Evolutionary conservation across 2,113 vertebrate genomes (phyloP).

Genomic region (Mus spicilegus): DNA sequence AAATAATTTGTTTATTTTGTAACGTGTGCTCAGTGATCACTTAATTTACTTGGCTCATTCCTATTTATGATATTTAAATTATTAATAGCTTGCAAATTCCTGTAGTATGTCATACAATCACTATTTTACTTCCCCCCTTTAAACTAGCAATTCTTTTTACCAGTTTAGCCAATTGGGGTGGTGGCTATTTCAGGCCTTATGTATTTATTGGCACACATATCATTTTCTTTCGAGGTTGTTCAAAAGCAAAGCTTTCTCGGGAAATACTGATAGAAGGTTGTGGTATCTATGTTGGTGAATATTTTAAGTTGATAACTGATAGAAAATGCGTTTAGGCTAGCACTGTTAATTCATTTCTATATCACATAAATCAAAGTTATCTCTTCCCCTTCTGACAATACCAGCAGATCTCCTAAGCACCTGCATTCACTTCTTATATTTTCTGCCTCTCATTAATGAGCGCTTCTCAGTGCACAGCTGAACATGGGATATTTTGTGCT

Average conservation of each 20-base stretch:
- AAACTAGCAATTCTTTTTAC: not conserved
- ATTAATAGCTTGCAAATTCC: not conserved
- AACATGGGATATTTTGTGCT: slow-evolving; percentile 60
- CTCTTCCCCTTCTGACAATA: slow-evolving; percentile 54
- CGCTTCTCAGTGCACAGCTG: slow-evolving; percentile 15
- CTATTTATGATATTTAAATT: slow-evolving; percentile 49
- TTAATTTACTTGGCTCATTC: not conserved
- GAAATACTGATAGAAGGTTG: not conserved
- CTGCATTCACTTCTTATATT: slow-evolving; percentile 51
- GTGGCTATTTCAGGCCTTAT: not conserved
- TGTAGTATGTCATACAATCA: not conserved
- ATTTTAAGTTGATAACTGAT: slow-evolving; percentile 49
- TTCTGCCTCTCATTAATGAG: slow-evolving; percentile 74
- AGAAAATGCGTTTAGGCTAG: slow-evolving; percentile 11
- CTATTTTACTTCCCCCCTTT: slow-evolving; percentile 14
- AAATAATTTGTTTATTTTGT: slow-evolving; percentile 26
- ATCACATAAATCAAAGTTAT: slow-evolving; percentile 29
- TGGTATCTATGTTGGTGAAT: not conserved
- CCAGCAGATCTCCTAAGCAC: slow-evolving; percentile 51
- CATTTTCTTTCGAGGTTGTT: slow-evolving; percentile 16
- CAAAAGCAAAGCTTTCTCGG: slow-evolving; percentile 19
- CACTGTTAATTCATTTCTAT: slow-evolving; percentile 28
- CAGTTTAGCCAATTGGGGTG: slow-evolving; percentile 14
- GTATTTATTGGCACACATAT: slow-evolving; percentile 10
- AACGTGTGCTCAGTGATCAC: slow-evolving; percentile 4